Base-by-base conservation (phyloP, 2,888 invertebrate genomes). In the Eupeodes luniger region DNA sequence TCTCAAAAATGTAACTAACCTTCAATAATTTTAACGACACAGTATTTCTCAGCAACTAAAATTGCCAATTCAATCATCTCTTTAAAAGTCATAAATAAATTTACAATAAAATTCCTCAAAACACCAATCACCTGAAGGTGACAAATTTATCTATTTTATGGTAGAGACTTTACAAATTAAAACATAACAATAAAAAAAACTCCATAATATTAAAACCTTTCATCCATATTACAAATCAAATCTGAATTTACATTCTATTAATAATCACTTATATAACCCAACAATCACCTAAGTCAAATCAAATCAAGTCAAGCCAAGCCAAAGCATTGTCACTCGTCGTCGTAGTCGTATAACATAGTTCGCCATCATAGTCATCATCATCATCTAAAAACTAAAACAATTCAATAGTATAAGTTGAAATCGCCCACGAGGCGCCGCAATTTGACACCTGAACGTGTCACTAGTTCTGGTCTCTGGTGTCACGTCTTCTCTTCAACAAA, bases 401-500 rank as follows among this genome's bases (percentile, higher is more conserved):
- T 59, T 66, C 51, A 70, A 44, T 70, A 40, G 40, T 27, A 3
- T 3, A 19, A 19, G 27, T 69, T 16, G 27, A 47, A 53, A 53
- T 70, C 80, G 70, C 64, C 75, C 59, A 85, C 70, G 34, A 66
- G 78, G 81, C 85, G 85, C 86, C 82, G 36, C 57, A 75, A 82
- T 78, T 80, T 70, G 57, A 64, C 79, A 83, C 81, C 72, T 81
- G 75, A 79, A 80, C 86, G 76, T 83, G 76, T 80, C 59, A 72
- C 47, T 51, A 55, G 44, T 67, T 27, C 27, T 61, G 49, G 27
- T 67, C 53, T 70, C 53, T 70, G 27, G 75, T 83, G 82, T 87
- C 86, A 87, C 86, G 86, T 87, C 75, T 82, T 66, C 75, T 87
- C 75, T 82, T 66, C 75, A 55, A 66, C 83, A 87, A 27, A 40